Evolutionary conservation across 2,888 invertebrate genomes (phyloP).

Genomic region (Cosmia trapezina): DNA sequence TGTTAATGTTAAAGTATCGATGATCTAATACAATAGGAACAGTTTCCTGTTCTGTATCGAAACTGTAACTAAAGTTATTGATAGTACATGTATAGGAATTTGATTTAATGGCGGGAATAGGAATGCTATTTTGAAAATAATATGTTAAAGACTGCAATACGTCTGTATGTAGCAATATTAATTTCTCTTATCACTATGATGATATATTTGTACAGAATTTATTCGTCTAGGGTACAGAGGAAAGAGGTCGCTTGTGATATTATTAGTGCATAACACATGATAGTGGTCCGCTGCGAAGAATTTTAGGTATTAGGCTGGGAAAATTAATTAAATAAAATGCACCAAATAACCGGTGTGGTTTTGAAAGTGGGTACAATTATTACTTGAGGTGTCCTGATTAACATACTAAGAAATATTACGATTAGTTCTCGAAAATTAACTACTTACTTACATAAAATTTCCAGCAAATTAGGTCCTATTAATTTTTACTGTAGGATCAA

Average conservation of each 20-base stretch:
- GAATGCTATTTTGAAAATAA: conserved; percentile 10
- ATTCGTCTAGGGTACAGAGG: conserved; percentile 17
- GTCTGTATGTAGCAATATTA: conserved; percentile 18
- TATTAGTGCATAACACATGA: conserved; percentile 37
- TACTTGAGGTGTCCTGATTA: no score
- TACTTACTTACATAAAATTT: no score
- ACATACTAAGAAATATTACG: no score
- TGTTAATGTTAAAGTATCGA: conserved; percentile 21
- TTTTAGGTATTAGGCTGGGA: not conserved
- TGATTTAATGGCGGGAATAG: conserved; percentile 2
- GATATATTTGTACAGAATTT: conserved; percentile 36
- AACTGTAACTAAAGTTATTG: not conserved
- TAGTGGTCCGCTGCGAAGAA: conserved; percentile 10
- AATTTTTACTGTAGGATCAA: no score
- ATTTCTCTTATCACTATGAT: conserved; percentile 44
- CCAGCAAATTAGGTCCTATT: no score
- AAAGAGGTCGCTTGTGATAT: conserved; percentile 62
- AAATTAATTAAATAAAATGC: no score
- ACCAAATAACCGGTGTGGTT: no score
- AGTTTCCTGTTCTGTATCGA: conserved; percentile 42
- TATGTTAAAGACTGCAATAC: conserved; percentile 4
- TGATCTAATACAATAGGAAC: conserved; percentile 32
- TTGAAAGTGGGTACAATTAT: no score
- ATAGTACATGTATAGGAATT: not conserved
- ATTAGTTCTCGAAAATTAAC: no score